Evolutionary conservation across 2,888 invertebrate genomes (phyloP).

Genomic region (Microplitis manilae): DNA sequence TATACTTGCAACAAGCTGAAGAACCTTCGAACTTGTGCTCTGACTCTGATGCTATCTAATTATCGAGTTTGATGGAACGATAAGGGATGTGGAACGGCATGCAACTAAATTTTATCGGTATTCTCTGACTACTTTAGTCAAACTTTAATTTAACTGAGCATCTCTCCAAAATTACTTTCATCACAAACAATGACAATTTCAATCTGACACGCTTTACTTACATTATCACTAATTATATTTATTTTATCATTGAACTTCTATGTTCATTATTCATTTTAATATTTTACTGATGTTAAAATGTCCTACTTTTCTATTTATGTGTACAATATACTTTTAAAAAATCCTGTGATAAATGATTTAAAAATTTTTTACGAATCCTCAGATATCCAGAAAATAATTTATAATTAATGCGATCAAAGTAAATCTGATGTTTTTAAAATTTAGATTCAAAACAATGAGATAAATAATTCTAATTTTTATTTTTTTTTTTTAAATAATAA

Average conservation of each 20-base stretch:
- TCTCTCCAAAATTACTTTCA: neutral
- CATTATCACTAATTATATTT: neutral
- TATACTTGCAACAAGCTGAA: neutral
- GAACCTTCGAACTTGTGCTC: neutral
- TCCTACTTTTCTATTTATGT: no score
- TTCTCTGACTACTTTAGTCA: neutral
- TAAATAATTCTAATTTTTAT: no score
- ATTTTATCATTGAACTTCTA: neutral
- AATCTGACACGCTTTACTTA: neutral
- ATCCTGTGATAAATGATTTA: no score
- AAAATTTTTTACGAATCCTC: no score
- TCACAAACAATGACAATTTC: neutral
- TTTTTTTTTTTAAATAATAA: no score
- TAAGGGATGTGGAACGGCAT: slow-evolving; percentile 4
- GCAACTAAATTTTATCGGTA: neutral
- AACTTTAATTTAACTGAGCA: neutral
- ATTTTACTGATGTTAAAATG: neutral
- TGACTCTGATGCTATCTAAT: slow-evolving; percentile 26
- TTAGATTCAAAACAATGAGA: no score
- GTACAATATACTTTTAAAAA: no score
- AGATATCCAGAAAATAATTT: no score
- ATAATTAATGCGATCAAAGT: no score
- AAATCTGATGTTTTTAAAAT: no score
- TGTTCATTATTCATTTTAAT: neutral
- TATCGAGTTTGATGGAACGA: slow-evolving; percentile 15